Evolutionary conservation across 1,140 invertebrate genomes (phyloP).

Genomic region (Drosophila pectinifera): DNA sequence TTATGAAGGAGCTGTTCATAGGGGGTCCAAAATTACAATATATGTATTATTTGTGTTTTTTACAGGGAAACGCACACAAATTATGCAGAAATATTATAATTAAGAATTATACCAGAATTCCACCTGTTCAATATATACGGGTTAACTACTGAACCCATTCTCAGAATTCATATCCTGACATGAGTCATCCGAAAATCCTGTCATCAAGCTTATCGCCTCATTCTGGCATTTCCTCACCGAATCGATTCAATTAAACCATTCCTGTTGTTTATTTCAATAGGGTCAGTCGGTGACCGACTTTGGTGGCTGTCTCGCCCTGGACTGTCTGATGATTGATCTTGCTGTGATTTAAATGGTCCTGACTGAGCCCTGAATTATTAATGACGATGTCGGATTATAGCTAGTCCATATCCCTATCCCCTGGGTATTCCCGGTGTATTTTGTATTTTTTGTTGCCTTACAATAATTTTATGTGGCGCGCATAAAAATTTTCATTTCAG

Average conservation of each 20-base stretch:
- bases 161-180: too few relatives aligned
- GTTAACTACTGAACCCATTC: background rate
- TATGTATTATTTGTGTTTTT: too few relatives aligned
- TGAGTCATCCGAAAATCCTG: background rate
- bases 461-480: conserved; percentile 62
- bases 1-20: too few relatives aligned
- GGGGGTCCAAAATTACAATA: too few relatives aligned
- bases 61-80: too few relatives aligned
- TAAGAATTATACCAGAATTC: background rate
- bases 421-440: background rate
- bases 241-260: background rate
- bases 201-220: too few relatives aligned
- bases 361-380: conserved; percentile 63
- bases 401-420: background rate
- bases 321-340: conserved; percentile 56
- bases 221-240: background rate
- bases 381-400: conserved; percentile 34
- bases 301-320: background rate
- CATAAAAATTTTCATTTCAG: conserved; percentile 63
- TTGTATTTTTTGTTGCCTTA: conserved; percentile 35
- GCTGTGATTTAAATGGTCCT: conserved; percentile 66
- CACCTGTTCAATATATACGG: background rate
- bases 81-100: too few relatives aligned
- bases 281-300: background rate
- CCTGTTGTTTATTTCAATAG: conserved; percentile 9